Conservation (phyloP, 2,888 invertebrate genomes). For the Petrolisthes manimaculis region DNA sequence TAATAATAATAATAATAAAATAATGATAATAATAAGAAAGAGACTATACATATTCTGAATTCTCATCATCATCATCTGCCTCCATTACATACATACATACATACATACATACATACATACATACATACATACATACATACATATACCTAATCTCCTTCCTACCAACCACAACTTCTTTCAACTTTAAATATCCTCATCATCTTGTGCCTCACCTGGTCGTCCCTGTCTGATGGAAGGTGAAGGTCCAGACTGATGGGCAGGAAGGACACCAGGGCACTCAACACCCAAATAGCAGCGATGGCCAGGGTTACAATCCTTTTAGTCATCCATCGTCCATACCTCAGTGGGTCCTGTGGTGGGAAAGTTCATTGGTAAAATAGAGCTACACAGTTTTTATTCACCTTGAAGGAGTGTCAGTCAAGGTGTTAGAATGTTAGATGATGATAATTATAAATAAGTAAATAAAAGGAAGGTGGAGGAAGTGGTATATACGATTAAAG, state of each 20-base stretch:
- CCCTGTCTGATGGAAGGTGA: conserved; percentile 76
- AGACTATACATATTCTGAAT: background rate
- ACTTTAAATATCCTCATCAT: background rate
- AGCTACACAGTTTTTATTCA: too few species aligned
- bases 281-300: conserved; percentile 92
- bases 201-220: background rate
- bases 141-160: background rate
- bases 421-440: too few species aligned
- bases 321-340: conserved; percentile 93
- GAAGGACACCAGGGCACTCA: conserved; percentile 94
- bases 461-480: background rate
- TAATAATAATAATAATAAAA: background rate
- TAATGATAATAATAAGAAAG: background rate
- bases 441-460: too few species aligned
- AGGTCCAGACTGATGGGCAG: conserved; percentile 94
- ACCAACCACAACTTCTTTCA: background rate
- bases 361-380: too few species aligned
- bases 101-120: too few species aligned
- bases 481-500: too few species aligned
- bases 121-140: too few species aligned
- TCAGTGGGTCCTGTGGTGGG: conserved; percentile 69
- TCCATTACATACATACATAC: too few species aligned
- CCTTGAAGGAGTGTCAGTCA: too few species aligned
- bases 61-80: too few species aligned
- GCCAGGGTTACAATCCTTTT: conserved; percentile 86